phyloP scores from a whole-genome alignment of 2,113 vertebrate genomes.

The Percopsis transmontana region DNA sequence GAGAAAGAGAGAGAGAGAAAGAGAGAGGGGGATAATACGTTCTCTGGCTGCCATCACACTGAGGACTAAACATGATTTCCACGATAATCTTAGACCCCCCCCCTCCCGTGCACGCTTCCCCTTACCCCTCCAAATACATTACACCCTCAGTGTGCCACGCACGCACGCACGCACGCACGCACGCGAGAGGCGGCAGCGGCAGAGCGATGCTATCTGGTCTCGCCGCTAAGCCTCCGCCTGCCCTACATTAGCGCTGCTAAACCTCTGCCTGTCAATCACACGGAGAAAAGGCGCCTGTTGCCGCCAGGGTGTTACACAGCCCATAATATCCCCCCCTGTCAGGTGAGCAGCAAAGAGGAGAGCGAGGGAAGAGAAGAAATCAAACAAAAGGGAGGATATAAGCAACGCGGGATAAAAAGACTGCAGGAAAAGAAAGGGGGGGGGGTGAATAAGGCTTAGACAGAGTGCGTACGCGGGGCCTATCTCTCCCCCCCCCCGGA shows the following conservation, averaged over 20 bases:
- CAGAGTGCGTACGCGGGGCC: neutral
- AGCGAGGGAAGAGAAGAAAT: neutral
- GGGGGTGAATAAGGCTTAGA: slow-evolving; percentile 21
- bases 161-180: slow-evolving; percentile 2
- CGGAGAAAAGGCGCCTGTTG: slow-evolving; percentile 54
- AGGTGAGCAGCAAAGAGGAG: slow-evolving; percentile 45
- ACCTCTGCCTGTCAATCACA: slow-evolving; percentile 74
- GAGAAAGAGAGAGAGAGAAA: slow-evolving; percentile 15
- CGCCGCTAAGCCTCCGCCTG: slow-evolving; percentile 71
- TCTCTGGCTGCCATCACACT: slow-evolving; percentile 41
- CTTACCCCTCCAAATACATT: slow-evolving; percentile 65
- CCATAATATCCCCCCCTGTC: slow-evolving; percentile 62
- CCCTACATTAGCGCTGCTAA: slow-evolving; percentile 76
- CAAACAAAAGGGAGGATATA: slow-evolving; percentile 44
- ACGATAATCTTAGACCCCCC: slow-evolving; percentile 57
- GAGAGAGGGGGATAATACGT: slow-evolving; percentile 22
- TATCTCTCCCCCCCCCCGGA: too few relatives aligned
- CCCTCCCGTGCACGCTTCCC: slow-evolving; percentile 47
- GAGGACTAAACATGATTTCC: slow-evolving; percentile 55
- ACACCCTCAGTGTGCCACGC: slow-evolving; percentile 71
- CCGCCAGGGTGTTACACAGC: slow-evolving; percentile 58
- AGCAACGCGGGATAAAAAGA: slow-evolving; percentile 28
- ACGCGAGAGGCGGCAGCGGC: slow-evolving; percentile 55
- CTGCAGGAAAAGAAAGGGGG: slow-evolving; percentile 26
- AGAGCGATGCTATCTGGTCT: slow-evolving; percentile 77